These are phyloP conservation scores for Drosophila sturtevanti DNA, from an alignment of 1,140 invertebrate genomes.

Conservation along the genomic window DNA sequence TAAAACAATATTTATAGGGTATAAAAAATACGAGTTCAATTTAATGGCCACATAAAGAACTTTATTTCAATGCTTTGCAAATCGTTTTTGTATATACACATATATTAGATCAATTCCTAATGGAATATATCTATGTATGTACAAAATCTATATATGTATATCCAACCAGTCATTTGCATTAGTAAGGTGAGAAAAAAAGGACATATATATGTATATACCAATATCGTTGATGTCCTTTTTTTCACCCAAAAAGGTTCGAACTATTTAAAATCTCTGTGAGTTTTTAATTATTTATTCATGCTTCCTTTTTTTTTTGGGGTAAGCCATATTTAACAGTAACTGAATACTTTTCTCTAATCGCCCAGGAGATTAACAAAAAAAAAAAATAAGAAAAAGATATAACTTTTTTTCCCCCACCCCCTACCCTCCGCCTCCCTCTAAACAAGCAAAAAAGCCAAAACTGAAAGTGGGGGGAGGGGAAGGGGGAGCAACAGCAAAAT, in stretches of 20 bases:
- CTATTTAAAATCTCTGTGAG: background rate
- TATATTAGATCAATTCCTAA: no score
- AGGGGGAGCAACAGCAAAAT: background rate
- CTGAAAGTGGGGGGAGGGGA: background rate
- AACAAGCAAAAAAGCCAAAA: background rate
- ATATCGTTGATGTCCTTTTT: background rate
- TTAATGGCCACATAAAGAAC: no score
- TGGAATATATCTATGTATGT: no score
- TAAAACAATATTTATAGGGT: no score
- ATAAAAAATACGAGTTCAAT: no score
- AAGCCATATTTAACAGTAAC: constrained; percentile 4
- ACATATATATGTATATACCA: background rate
- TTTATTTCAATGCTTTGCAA: no score
- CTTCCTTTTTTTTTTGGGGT: background rate
- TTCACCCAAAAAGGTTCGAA: background rate
- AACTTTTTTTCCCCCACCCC: background rate
- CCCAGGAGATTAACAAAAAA: constrained; percentile 1
- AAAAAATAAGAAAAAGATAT: background rate
- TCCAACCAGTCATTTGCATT: no score
- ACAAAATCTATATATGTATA: no score
- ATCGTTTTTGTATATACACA: no score
- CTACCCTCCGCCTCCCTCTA: no score
- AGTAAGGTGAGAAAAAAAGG: no score
- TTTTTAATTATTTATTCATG: background rate
- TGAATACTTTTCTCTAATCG: constrained; percentile 9